Percentiles rank a stretch among this genome's conserved stretches.
Evolutionary conservation across 2,888 invertebrate species (phyloP).

Genomic region (Amblyjoppa fuscipennis): DNA sequence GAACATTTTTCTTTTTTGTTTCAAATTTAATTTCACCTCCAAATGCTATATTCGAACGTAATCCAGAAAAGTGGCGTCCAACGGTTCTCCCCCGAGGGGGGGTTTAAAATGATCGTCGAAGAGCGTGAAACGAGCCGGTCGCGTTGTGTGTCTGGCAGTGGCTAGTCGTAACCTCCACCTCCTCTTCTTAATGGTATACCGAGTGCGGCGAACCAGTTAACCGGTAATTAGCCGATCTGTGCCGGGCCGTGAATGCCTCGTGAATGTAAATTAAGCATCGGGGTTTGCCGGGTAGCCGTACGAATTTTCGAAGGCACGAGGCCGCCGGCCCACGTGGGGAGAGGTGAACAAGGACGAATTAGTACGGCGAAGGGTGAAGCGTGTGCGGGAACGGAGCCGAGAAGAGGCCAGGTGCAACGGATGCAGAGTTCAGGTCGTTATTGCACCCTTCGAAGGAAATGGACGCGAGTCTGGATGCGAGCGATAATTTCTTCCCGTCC

Average conservation of each 20-base stretch:
- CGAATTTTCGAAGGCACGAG: conserved; percentile 63
- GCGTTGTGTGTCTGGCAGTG: conserved; percentile 69
- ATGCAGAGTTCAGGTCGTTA: conserved; percentile 53
- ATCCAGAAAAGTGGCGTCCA: conserved; percentile 48
- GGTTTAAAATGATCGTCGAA: conserved; percentile 66
- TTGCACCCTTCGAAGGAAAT: conserved; percentile 51
- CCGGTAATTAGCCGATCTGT: conserved; percentile 85
- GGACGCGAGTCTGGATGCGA: conserved; percentile 51
- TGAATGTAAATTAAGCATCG: conserved; percentile 84
- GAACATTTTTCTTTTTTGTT: not conserved
- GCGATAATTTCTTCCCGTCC: conserved; percentile 51
- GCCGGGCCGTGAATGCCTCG: conserved; percentile 68
- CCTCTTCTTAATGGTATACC: conserved; percentile 75
- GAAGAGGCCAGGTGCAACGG: conserved; percentile 66
- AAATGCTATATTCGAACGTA: not conserved
- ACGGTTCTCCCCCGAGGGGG: conserved; percentile 58
- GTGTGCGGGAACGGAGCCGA: conserved; percentile 14
- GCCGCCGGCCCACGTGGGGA: not conserved
- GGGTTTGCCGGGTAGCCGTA: conserved; percentile 53
- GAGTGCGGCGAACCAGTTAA: conserved; percentile 84
- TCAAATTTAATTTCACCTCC: not conserved
- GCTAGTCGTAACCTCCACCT: conserved; percentile 59
- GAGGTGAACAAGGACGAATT: conserved; percentile 73
- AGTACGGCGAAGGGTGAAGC: conserved; percentile 80
- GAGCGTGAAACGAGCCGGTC: conserved; percentile 70